phyloP scores from a whole-genome alignment of 2,797 vertebrate species.

The Tympanoctomys barrerae region DNA sequence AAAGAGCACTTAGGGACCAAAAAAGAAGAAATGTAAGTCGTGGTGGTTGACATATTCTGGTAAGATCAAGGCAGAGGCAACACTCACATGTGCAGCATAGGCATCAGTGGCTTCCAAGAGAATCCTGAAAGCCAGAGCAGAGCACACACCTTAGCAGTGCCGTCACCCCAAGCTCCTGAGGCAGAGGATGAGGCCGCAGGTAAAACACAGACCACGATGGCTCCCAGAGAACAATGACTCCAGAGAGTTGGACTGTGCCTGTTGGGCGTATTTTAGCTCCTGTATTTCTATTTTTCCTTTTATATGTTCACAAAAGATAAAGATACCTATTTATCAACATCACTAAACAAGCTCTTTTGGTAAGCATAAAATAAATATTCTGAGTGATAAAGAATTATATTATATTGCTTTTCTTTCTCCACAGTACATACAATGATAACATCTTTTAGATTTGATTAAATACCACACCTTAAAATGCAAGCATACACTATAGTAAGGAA shows the following conservation, averaged over 20 bases:
- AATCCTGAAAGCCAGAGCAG: neutral
- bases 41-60: neutral
- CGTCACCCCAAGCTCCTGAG: neutral
- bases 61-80: neutral
- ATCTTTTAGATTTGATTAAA: conserved; percentile 5
- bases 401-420: conserved; percentile 3
- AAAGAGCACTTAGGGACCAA: neutral
- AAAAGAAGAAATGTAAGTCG: neutral
- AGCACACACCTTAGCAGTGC: neutral
- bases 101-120: neutral
- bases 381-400: neutral
- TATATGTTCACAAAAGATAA: neutral
- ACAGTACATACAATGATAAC: neutral
- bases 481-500: neutral
- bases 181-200: neutral
- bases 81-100: neutral
- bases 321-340: neutral
- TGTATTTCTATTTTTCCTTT: neutral
- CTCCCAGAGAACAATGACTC: neutral
- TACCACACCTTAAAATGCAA: neutral
- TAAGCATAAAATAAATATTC: conserved; percentile 9
- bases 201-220: neutral
- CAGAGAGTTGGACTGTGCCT: neutral
- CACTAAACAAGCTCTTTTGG: neutral
- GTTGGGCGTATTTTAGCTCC: neutral